Percentiles rank a stretch among this genome's conserved stretches.
Evolutionary conservation across 2,888 invertebrate genomes (phyloP).

Genomic region (Nemapogon koenigi): DNA sequence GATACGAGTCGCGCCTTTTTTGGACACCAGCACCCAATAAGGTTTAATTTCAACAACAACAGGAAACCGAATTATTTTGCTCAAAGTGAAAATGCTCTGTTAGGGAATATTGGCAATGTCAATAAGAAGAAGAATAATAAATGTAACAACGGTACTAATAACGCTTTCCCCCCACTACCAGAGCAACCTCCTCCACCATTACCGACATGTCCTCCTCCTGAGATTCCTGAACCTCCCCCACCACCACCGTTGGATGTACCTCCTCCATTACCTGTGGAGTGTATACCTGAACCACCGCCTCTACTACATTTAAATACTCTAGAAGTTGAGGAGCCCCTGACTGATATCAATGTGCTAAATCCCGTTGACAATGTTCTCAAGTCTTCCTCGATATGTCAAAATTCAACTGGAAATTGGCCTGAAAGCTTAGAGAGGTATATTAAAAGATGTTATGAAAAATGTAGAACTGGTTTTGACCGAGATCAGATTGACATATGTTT

Average conservation of each 20-base stretch:
- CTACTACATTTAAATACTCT: conserved; percentile 6
- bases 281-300: conserved; percentile 38
- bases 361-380: conserved; percentile 37
- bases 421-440: conserved; percentile 86
- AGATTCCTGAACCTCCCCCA: conserved; percentile 36
- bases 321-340: conserved; percentile 25
- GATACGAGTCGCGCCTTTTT: conserved; percentile 48
- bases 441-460: conserved; percentile 90
- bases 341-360: conserved; percentile 18
- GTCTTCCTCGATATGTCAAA: conserved; percentile 36
- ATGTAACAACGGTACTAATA: conserved; percentile 53
- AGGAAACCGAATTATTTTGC: conserved; percentile 27
- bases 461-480: conserved; percentile 85
- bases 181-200: conserved; percentile 58
- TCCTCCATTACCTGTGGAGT: conserved; percentile 50
- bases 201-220: conserved; percentile 56
- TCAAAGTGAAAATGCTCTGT: conserved; percentile 42
- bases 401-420: conserved; percentile 73
- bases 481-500: conserved; percentile 94
- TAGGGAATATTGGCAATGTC: conserved; percentile 51
- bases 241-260: conserved; percentile 39
- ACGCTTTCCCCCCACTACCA: conserved; percentile 65
- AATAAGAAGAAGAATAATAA: conserved; percentile 82
- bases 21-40: conserved; percentile 44
- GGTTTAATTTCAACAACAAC: conserved; percentile 50